phyloP scores from a whole-genome alignment of 2,797 vertebrate genomes.

The Scleropages formosus region DNA sequence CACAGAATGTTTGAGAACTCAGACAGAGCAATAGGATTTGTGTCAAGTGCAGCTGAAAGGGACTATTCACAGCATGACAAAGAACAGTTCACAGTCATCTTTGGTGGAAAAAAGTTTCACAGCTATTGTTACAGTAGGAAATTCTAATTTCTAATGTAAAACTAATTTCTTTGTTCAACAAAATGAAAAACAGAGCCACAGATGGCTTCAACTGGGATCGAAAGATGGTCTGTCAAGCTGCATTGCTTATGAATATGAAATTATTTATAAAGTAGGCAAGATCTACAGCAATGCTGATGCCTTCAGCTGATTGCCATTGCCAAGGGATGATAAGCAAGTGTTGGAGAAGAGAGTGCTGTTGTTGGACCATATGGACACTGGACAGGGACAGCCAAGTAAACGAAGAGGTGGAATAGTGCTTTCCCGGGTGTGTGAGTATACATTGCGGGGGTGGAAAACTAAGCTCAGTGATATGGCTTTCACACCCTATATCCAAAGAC shows the following conservation, averaged over 20 bases:
- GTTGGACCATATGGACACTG: conserved; percentile 31
- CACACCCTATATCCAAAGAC: not conserved
- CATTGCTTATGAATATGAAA: not conserved
- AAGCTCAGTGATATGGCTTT: not conserved
- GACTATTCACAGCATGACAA: too few relatives aligned
- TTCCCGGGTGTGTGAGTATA: conserved; percentile 5
- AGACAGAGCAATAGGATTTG: conserved; percentile 27
- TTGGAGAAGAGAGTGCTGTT: conserved; percentile 21
- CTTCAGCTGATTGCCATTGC: not conserved
- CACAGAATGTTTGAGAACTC: conserved; percentile 1
- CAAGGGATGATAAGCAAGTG: not conserved
- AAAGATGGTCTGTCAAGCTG: too few relatives aligned
- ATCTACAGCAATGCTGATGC: not conserved
- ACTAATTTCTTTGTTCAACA: too few relatives aligned
- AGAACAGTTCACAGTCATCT: conserved; percentile 25
- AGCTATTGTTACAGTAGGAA: too few relatives aligned
- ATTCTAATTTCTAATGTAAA: too few relatives aligned
- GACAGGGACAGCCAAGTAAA: conserved; percentile 40
- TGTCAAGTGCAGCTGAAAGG: conserved; percentile 18
- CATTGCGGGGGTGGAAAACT: conserved; percentile 26
- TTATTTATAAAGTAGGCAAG: not conserved
- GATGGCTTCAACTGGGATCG: too few relatives aligned
- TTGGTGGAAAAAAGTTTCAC: conserved; percentile 33
- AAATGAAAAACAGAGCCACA: too few relatives aligned
- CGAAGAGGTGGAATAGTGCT: conserved; percentile 21